These are phyloP conservation scores for Plecotus auritus DNA, from an alignment of 2,113 vertebrate genomes.

Conservation along the genomic window DNA sequence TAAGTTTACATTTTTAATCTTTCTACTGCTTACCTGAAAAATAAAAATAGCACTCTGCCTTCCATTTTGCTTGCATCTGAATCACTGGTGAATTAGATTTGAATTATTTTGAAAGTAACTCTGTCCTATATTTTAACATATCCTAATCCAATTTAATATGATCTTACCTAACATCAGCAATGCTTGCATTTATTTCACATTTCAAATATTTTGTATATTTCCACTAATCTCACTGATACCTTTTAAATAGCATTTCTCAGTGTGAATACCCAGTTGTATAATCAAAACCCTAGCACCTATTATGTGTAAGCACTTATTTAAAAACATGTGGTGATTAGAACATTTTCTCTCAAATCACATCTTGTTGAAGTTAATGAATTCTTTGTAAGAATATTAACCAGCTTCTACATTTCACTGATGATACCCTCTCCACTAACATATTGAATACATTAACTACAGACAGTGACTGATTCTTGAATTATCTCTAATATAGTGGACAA, in stretches of 20 bases:
- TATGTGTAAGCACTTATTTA: slow-evolving; percentile 75
- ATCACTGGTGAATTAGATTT: slow-evolving; percentile 34
- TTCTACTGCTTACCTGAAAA: not conserved
- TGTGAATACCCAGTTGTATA: slow-evolving; percentile 71
- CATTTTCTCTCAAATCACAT: slow-evolving; percentile 72
- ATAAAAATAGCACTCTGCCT: not conserved
- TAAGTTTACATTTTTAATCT: slow-evolving; percentile 24
- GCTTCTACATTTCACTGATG: slow-evolving; percentile 63
- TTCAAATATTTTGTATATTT: not conserved
- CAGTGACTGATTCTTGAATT: slow-evolving; percentile 46
- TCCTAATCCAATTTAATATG: slow-evolving; percentile 9
- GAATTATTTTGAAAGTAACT: slow-evolving; percentile 28
- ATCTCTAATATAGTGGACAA: not conserved
- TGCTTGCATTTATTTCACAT: slow-evolving; percentile 25
- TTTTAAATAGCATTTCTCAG: slow-evolving; percentile 50
- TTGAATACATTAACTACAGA: slow-evolving; percentile 57
- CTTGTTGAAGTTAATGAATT: slow-evolving; percentile 76
- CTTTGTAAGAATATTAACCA: slow-evolving; percentile 73
- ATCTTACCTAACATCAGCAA: slow-evolving; percentile 1
- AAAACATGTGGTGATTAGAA: slow-evolving; percentile 66
- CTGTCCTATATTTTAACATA: not conserved
- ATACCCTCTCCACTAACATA: not conserved
- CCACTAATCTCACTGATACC: not conserved
- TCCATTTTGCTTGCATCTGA: slow-evolving; percentile 3
- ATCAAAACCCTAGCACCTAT: slow-evolving; percentile 72